Conservation (phyloP, 1,140 invertebrate species). For the Drosophila hydei region DNA sequence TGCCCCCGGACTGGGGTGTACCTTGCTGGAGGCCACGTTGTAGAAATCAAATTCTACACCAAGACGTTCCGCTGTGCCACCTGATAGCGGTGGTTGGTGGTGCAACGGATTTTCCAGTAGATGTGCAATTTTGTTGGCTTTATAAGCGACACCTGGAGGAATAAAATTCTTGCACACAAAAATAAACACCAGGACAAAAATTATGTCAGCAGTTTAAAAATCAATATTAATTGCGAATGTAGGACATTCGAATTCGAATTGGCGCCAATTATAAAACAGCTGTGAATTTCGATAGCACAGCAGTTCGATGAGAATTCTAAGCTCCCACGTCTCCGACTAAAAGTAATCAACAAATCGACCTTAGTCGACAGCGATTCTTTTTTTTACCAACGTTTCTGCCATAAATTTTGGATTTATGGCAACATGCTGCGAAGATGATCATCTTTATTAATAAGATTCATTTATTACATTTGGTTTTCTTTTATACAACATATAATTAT, state of each 20-base stretch:
- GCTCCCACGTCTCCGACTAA: too few species aligned
- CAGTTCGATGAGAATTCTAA: neutral
- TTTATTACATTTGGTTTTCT: too few species aligned
- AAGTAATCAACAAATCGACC: too few species aligned
- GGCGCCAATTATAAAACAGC: constrained; percentile 63
- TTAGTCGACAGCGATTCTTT: too few species aligned
- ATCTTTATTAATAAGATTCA: too few species aligned
- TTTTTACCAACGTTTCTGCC: too few species aligned
- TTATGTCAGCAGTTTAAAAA: constrained; percentile 75
- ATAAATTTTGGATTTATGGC: too few species aligned
- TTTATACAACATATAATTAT: too few species aligned
- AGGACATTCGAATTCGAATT: constrained; percentile 60
- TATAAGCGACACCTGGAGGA: constrained; percentile 19
- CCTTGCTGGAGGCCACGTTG: constrained; percentile 85
- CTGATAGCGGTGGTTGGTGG: constrained; percentile 67
- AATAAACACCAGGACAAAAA: constrained; percentile 44
- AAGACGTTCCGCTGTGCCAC: constrained; percentile 75
- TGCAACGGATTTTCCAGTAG: constrained; percentile 82
- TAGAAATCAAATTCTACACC: constrained; percentile 80
- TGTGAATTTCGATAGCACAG: constrained; percentile 17
- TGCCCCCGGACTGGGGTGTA: constrained; percentile 91
- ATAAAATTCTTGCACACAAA: constrained; percentile 18
- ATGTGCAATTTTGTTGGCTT: constrained; percentile 80
- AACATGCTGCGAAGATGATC: too few species aligned
- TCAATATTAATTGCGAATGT: constrained; percentile 66